A percentile compares a stretch with the other conserved stretches of the same genome.
Evolutionary conservation across 1,140 invertebrate genomes (phyloP).

Genomic region (Aphidius ervi): DNA sequence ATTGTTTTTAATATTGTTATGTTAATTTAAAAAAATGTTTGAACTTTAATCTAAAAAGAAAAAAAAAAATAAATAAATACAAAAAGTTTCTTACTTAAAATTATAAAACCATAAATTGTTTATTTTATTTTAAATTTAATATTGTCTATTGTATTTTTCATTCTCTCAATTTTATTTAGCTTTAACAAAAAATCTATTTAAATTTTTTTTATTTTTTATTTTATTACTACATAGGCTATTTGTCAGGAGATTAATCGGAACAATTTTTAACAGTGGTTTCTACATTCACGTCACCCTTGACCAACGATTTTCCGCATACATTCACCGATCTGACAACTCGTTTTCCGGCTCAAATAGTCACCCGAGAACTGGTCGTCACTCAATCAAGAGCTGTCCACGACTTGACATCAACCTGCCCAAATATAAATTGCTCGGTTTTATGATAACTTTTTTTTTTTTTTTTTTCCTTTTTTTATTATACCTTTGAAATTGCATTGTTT

Average conservation of each 20-base stretch:
- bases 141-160: no score
- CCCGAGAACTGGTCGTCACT: background rate
- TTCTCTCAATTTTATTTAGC: no score
- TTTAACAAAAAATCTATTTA: no score
- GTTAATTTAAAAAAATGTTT: conserved; percentile 32
- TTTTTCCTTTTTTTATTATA: background rate
- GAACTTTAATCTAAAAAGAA: conserved; percentile 13
- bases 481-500: background rate
- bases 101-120: no score
- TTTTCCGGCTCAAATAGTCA: conserved; percentile 5
- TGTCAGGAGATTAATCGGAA: conserved; percentile 3
- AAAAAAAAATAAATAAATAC: conserved; percentile 5
- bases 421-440: conserved; percentile 5
- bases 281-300: background rate
- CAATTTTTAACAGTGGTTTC: conserved; percentile 1
- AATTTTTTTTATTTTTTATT: no score
- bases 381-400: background rate
- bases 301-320: conserved; percentile 9
- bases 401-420: background rate
- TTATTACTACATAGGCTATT: no score
- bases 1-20: conserved; percentile 38
- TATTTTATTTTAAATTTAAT: no score
- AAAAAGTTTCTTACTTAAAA: background rate
- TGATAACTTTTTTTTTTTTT: conserved; percentile 4
- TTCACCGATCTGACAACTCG: conserved; percentile 10